A percentile compares a stretch with the other conserved stretches of the same genome.
Evolutionary conservation across 2,113 vertebrate genomes (phyloP).

Genomic region (Calidris pugnax): DNA sequence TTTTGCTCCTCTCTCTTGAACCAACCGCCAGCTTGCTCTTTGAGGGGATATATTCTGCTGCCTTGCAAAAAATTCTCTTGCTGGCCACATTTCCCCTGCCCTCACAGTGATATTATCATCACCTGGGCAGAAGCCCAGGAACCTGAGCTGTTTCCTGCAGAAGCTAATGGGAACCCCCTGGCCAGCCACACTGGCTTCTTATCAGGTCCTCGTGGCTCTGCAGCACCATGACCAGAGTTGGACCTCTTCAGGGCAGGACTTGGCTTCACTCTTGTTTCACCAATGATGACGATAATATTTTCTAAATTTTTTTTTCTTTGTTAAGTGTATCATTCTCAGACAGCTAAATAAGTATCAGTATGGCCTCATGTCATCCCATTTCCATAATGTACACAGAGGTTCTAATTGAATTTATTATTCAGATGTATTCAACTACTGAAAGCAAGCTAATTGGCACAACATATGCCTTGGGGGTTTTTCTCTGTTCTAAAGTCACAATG

Average conservation of each 20-base stretch:
- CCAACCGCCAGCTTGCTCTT: neutral
- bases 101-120: accelerated
- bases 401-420: constrained; percentile 18
- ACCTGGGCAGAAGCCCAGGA: neutral
- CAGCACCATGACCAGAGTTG: neutral
- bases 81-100: neutral
- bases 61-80: neutral
- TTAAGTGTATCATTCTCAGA: neutral
- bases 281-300: accelerated
- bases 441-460: constrained; percentile 1
- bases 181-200: neutral
- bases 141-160: neutral
- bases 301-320: neutral
- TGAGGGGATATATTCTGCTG: neutral
- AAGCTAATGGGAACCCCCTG: neutral
- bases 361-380: neutral
- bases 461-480: neutral
- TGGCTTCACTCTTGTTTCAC: neutral
- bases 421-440: neutral
- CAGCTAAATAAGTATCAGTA: neutral
- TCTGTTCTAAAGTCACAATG: neutral
- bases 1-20: neutral
- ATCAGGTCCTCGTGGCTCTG: neutral
- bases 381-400: neutral
- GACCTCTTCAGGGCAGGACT: neutral